Evolutionary conservation across 2,888 invertebrate genomes (phyloP).

Genomic region (Eristalis arbustorum): DNA sequence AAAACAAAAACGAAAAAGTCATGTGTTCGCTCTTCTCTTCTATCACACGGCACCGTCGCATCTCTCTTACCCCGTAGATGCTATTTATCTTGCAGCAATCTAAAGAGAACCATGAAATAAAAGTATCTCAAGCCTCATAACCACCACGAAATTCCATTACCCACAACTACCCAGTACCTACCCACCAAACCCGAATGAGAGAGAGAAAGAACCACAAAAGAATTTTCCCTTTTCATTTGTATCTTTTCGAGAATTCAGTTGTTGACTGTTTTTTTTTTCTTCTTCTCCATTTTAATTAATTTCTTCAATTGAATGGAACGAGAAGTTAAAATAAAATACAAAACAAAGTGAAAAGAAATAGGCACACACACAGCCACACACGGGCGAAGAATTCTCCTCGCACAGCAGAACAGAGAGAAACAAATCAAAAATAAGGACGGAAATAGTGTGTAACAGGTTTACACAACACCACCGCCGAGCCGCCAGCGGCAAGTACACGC

Average conservation of each 20-base stretch:
- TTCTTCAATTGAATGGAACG: slow-evolving; percentile 24
- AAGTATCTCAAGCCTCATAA: neutral
- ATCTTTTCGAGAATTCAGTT: slow-evolving; percentile 1
- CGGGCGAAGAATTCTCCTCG: neutral
- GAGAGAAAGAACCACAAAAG: neutral
- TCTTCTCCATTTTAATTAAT: slow-evolving; percentile 12
- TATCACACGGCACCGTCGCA: neutral
- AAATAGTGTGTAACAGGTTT: slow-evolving; percentile 65
- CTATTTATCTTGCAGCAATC: neutral
- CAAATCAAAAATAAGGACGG: slow-evolving; percentile 56
- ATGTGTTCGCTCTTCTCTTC: neutral
- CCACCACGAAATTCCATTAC: slow-evolving; percentile 29
- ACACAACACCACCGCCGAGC: slow-evolving; percentile 44
- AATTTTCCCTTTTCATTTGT: slow-evolving; percentile 24
- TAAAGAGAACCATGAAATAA: slow-evolving; percentile 14
- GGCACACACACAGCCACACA: neutral
- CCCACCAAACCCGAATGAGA: neutral
- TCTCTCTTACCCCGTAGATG: neutral
- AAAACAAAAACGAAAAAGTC: neutral
- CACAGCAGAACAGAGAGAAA: slow-evolving; percentile 13
- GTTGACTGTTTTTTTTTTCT: neutral
- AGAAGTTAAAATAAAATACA: slow-evolving; percentile 30
- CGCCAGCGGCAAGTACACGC: slow-evolving; percentile 3
- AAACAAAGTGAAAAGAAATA: neutral
- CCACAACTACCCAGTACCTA: neutral